phyloP scores from a whole-genome alignment of 2,888 invertebrate genomes.

The Teleogryllus oceanicus region DNA sequence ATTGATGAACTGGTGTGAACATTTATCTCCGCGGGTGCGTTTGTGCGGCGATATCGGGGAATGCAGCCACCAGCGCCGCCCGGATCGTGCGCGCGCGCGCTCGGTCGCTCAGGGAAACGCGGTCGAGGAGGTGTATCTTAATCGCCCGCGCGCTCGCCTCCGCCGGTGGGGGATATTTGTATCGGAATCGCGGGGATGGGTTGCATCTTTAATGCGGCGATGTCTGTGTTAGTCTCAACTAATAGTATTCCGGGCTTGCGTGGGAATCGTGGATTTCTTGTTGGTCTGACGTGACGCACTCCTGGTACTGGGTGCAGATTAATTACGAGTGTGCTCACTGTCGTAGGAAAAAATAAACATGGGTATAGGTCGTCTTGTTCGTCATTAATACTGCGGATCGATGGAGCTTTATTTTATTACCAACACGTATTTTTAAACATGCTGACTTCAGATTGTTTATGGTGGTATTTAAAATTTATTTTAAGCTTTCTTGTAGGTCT shows the following conservation, averaged over 20 bases:
- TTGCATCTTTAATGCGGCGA: constrained; percentile 7
- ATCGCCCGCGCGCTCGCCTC: background rate
- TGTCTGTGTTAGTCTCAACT: background rate
- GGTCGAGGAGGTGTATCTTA: background rate
- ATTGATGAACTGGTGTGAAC: constrained; percentile 18
- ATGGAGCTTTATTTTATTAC: no score
- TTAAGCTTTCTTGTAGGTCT: no score
- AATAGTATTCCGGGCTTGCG: background rate
- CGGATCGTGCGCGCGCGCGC: background rate
- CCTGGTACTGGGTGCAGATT: no score
- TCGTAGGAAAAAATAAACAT: no score
- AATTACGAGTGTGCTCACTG: no score
- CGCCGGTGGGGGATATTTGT: background rate
- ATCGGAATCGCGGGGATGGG: background rate
- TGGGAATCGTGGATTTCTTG: no score
- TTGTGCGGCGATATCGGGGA: background rate
- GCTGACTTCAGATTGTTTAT: no score
- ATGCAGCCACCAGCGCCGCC: background rate
- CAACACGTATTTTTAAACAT: no score
- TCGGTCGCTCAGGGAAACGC: background rate
- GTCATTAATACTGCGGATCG: no score
- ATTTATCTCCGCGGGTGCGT: background rate
- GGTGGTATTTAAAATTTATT: no score
- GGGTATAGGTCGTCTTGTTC: no score
- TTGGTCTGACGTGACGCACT: no score